Base-by-base conservation (phyloP, 2,888 invertebrate species). In the Automeris io region DNA sequence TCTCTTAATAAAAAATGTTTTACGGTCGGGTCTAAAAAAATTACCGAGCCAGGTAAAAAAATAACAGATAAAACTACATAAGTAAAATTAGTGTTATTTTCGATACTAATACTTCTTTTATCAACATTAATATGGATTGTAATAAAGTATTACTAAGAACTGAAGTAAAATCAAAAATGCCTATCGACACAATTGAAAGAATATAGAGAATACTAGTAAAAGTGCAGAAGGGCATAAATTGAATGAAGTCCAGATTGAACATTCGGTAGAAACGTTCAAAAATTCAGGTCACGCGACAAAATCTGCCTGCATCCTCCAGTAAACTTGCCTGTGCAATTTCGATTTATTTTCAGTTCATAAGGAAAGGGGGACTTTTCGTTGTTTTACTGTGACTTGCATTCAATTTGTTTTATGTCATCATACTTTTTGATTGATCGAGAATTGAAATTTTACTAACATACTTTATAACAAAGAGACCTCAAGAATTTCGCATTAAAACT, bases 241-340 rank as follows among this genome's bases (percentile, higher is more conserved):
- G 70, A 73, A 74, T 71, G 74, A 74, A 73, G 62, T 66, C 54
- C 54, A 61, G 57, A 8, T 29, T n/a, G 34, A 39, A 39, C 53
- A 50, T 51, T 49, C 40, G 41, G 49, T 51, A 50, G 49, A 33
- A 33, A 25, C 61, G 64, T 55, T 69, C 57, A 62, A 63, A 74
- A 69, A 75, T 76, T 77, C 78, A 54, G 60, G 67, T 68, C 78
- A 76, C 74, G 72, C 61, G 61, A 61, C 55, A 54, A 59, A 70
- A 69, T 70, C 71, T 65, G 57, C 61, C 59, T 61, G 58, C 54
- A 63, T 67, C 66, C 65, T 55, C 64, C 59, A 61, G 57, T 59
- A 61, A 68, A 68, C 64, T 61, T 63, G 51, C 57, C 58, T 60
- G 60, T 50, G 51, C 61, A 58, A 65, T 69, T 68, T 61, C 66